phyloP scores from a whole-genome alignment of 2,797 vertebrate species.

The Sphaeramia orbicularis region DNA sequence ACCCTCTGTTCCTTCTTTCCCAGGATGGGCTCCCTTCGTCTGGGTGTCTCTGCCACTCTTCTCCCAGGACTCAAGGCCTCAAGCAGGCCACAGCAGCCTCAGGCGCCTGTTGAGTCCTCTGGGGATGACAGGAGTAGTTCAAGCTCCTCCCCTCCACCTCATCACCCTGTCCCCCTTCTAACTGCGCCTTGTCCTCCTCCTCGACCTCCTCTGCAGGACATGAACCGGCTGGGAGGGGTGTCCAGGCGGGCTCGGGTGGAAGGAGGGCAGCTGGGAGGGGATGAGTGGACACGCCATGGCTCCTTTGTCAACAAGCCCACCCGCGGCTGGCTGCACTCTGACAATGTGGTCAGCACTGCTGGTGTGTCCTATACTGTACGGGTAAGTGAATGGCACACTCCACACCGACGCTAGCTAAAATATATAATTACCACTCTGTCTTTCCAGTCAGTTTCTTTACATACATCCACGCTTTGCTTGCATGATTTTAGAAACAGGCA shows the following conservation, averaged over 20 bases:
- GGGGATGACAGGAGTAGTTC: constrained; percentile 71
- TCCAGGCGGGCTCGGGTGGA: constrained; percentile 95
- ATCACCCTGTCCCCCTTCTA: constrained; percentile 79
- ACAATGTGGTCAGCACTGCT: constrained; percentile 93
- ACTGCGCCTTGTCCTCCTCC: constrained; percentile 86
- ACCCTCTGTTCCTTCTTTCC: constrained; percentile 98
- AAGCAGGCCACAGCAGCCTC: constrained; percentile 68
- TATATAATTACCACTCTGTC: neutral
- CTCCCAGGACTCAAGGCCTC: constrained; percentile 85
- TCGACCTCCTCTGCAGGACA: constrained; percentile 93
- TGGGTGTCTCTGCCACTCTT: constrained; percentile 89
- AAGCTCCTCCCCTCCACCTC: constrained; percentile 68
- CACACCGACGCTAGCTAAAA: constrained; percentile 6
- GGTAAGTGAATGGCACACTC: constrained; percentile 81
- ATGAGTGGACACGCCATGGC: constrained; percentile 98
- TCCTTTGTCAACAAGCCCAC: constrained; percentile 98
- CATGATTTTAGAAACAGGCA: constrained; percentile 32
- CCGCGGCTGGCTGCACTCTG: constrained; percentile 96
- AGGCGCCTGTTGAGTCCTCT: constrained; percentile 65
- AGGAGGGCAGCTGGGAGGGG: constrained; percentile 97
- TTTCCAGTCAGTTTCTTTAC: constrained; percentile 12
- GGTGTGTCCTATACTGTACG: constrained; percentile 96
- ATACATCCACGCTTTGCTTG: neutral
- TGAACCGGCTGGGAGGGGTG: constrained; percentile 97
- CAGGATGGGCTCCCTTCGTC: constrained; percentile 92